Evolutionary conservation across 2,113 vertebrate genomes (phyloP).

Genomic region (Pomatorhinus ruficollis): DNA sequence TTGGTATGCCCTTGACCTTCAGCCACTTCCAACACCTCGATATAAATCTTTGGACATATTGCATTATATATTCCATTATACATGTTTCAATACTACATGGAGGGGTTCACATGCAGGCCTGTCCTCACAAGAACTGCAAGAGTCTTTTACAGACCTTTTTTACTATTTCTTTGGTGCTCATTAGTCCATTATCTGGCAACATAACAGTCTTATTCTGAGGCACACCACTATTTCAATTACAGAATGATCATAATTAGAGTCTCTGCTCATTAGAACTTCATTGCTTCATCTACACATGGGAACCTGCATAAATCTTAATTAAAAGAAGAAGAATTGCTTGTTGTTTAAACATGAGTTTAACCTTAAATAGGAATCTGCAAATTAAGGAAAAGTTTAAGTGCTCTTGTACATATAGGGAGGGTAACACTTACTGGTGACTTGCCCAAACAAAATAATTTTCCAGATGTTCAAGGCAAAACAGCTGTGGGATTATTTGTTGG

Average conservation of each 20-base stretch:
- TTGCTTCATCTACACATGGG: not conserved
- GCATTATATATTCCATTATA: not conserved
- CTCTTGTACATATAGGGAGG: not conserved
- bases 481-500: not conserved
- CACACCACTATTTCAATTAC: constrained; percentile 39
- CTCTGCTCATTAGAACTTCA: constrained; percentile 32
- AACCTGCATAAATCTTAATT: constrained; percentile 51
- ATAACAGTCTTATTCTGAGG: not conserved
- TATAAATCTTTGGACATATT: not conserved
- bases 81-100: not conserved
- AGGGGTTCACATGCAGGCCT: not conserved
- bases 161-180: not conserved
- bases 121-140: not conserved
- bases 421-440: not conserved
- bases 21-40: not conserved
- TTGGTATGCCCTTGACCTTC: not conserved
- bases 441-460: not conserved
- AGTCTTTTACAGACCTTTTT: not conserved
- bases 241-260: constrained; percentile 40
- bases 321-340: not conserved
- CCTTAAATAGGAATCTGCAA: not conserved
- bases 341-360: constrained; percentile 29
- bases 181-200: constrained; percentile 9
- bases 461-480: not conserved
- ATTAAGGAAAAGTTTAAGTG: not conserved